Conservation (phyloP, 1,140 invertebrate genomes). For the Caenorhabditis latens region DNA sequence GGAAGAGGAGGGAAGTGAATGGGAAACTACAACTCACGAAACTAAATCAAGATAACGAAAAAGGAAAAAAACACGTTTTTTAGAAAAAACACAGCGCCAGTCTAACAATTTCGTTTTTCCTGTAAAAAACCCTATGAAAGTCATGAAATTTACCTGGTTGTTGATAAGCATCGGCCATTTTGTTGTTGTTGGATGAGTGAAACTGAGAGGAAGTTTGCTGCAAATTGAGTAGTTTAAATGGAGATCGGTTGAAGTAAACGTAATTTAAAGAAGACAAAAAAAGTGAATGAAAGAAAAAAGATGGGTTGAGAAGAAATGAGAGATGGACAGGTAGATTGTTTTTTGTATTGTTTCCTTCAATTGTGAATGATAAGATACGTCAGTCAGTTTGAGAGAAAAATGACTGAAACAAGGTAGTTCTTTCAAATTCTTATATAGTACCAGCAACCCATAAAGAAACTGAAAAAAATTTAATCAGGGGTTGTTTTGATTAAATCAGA, state of each 20-base stretch:
- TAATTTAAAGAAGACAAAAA: background rate
- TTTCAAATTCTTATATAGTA: background rate
- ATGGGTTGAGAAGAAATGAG: background rate
- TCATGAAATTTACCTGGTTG: background rate
- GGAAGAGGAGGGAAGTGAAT: background rate
- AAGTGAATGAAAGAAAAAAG: background rate
- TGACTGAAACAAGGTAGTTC: background rate
- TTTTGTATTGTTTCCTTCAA: conserved; percentile 4
- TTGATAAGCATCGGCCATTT: conserved; percentile 37
- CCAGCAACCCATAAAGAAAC: background rate
- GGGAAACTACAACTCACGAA: background rate
- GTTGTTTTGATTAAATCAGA: background rate
- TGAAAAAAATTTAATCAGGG: background rate
- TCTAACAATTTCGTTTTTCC: background rate
- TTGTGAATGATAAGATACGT: background rate
- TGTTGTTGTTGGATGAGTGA: background rate
- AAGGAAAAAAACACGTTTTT: background rate
- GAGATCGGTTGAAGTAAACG: background rate
- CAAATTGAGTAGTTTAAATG: background rate
- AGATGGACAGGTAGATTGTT: background rate
- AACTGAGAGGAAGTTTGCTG: background rate
- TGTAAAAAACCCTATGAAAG: background rate
- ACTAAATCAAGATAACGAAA: background rate
- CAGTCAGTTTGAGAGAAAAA: background rate
- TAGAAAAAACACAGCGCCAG: background rate